Evolutionary conservation across 2,113 vertebrate genomes (phyloP).

Genomic region (Odobenus rosmarus): DNA sequence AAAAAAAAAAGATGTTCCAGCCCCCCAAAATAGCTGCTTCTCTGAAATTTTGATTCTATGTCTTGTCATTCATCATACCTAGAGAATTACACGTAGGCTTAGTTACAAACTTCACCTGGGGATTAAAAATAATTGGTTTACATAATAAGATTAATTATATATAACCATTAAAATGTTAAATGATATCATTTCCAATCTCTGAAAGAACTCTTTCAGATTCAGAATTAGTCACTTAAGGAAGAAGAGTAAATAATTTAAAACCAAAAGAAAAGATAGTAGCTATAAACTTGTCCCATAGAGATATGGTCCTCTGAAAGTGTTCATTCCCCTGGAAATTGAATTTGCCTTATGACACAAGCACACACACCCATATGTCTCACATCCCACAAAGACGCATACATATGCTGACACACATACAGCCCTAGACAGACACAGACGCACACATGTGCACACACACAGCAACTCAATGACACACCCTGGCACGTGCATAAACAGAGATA

Average conservation of each 20-base stretch:
- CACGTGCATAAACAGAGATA: background rate
- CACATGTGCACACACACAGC: background rate
- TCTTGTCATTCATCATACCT: conserved; percentile 61
- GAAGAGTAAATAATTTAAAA: conserved; percentile 41
- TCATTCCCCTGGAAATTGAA: background rate
- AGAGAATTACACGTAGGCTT: conserved; percentile 75
- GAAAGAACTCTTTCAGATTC: conserved; percentile 29
- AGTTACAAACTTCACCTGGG: conserved; percentile 62
- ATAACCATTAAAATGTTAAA: conserved; percentile 64
- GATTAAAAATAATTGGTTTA: conserved; percentile 58
- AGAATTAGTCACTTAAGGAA: conserved; percentile 38
- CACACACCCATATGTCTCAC: background rate
- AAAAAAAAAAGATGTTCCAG: background rate
- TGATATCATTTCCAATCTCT: conserved; percentile 18
- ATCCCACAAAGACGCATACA: background rate
- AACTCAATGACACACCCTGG: background rate
- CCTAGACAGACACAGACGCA: background rate
- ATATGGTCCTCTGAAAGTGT: conserved; percentile 22
- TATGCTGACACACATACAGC: background rate
- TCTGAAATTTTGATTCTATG: conserved; percentile 45
- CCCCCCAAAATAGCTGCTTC: conserved; percentile 37
- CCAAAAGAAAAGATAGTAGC: background rate
- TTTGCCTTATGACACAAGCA: background rate
- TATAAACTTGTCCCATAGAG: background rate
- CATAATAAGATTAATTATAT: conserved; percentile 79